These are phyloP conservation scores for Glaucopsyche alexis DNA, from an alignment of 2,888 invertebrate species.

Conservation along the genomic window DNA sequence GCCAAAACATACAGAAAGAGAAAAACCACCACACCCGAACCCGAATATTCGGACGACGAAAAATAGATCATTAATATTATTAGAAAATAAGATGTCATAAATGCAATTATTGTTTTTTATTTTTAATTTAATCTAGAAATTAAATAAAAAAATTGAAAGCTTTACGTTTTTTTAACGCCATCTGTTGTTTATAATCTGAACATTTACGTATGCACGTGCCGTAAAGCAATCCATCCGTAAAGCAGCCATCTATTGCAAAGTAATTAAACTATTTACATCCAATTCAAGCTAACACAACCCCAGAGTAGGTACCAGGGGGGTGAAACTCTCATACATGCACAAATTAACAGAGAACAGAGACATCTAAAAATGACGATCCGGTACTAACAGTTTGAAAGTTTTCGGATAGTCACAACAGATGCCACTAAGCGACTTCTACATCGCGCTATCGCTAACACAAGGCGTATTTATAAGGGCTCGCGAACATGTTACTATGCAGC, in stretches of 20 bases:
- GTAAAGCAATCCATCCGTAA: no score
- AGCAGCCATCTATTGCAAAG: neutral
- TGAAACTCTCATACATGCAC: no score
- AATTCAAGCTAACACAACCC: neutral
- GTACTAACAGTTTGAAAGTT: no score
- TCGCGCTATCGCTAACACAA: no score
- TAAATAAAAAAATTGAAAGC: neutral
- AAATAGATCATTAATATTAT: neutral
- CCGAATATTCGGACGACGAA: neutral
- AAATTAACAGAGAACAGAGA: no score
- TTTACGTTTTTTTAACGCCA: constrained; percentile 12
- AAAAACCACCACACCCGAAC: neutral
- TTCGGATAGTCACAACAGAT: no score
- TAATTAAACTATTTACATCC: neutral
- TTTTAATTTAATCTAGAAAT: constrained; percentile 15
- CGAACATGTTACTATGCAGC: no score
- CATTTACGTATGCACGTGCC: neutral
- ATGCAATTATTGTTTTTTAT: neutral
- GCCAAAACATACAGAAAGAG: neutral
- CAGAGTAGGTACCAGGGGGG: no score
- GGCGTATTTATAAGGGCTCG: no score
- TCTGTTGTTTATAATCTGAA: constrained; percentile 2
- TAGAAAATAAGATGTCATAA: neutral
- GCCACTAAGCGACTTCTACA: no score
- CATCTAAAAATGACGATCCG: no score